A percentile compares a stretch with the other conserved stretches of the same genome.
Evolutionary conservation across 1,140 invertebrate genomes (phyloP).

Genomic region (Ptiloglossa arizonensis): DNA sequence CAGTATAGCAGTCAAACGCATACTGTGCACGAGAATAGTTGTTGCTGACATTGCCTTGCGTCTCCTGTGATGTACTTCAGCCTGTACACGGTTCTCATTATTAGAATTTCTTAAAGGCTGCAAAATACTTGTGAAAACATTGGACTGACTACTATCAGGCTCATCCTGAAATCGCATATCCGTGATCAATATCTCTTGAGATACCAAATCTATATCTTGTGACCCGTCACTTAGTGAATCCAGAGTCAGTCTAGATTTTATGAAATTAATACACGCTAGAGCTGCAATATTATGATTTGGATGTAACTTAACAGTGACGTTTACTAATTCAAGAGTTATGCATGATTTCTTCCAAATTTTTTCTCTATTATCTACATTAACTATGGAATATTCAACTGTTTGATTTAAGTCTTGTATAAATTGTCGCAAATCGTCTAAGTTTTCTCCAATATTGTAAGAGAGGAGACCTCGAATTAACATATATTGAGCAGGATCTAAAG

Average conservation of each 20-base stretch:
- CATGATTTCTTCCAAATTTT: constrained; percentile 89
- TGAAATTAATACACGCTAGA: constrained; percentile 94
- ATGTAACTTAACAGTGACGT: constrained; percentile 90
- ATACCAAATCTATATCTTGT: constrained; percentile 96
- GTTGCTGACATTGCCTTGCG: constrained; percentile 89
- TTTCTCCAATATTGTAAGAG: constrained; percentile 95
- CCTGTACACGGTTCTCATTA: constrained; percentile 87
- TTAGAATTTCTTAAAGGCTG: constrained; percentile 85
- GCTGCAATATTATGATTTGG: constrained; percentile 84
- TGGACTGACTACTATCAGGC: constrained; percentile 87
- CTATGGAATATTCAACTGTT: constrained; percentile 56
- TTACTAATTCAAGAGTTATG: constrained; percentile 92
- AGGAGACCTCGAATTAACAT: constrained; percentile 93
- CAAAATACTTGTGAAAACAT: constrained; percentile 95
- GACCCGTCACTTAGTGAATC: constrained; percentile 93
- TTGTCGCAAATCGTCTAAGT: constrained; percentile 85
- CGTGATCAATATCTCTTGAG: constrained; percentile 93
- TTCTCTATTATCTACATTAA: constrained; percentile 47
- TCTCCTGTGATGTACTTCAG: constrained; percentile 90
- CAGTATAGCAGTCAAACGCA: constrained; percentile 95
- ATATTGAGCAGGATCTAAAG: constrained; percentile 93
- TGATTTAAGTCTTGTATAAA: constrained; percentile 73
- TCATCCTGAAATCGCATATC: constrained; percentile 90
- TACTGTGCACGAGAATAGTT: constrained; percentile 96
- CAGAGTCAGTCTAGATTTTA: constrained; percentile 92